Percentiles rank a stretch among this genome's conserved stretches.
phyloP scores from a whole-genome alignment of 1,140 invertebrate species.

The Schlechtendalia chinensis region DNA sequence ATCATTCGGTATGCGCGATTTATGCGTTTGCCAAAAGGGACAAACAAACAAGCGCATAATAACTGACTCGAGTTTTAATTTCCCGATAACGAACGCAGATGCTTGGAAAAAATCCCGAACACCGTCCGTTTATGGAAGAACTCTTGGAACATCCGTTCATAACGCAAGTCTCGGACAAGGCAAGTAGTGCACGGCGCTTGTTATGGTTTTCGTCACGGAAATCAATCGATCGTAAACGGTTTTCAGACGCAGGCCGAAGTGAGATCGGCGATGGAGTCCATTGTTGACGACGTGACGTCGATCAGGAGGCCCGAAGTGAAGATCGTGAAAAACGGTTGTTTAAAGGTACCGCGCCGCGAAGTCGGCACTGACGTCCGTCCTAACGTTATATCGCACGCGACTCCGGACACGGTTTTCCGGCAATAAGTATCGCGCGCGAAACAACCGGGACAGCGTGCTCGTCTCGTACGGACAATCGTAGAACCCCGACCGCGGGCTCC shows the following conservation, averaged over 20 bases:
- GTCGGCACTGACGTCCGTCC: too few relatives aligned
- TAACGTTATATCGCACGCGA: too few relatives aligned
- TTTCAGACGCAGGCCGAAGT: slow-evolving; percentile 63
- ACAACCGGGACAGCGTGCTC: too few relatives aligned
- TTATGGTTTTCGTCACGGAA: not conserved
- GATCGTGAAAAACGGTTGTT: slow-evolving; percentile 64
- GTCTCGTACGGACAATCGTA: too few relatives aligned
- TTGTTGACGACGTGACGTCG: slow-evolving; percentile 51
- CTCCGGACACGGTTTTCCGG: too few relatives aligned
- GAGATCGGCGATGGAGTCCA: slow-evolving; percentile 59
- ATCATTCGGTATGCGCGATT: too few relatives aligned
- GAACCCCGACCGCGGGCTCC: too few relatives aligned
- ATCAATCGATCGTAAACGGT: too few relatives aligned
- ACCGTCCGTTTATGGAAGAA: slow-evolving; percentile 81
- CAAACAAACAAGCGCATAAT: too few relatives aligned
- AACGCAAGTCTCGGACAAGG: slow-evolving; percentile 70
- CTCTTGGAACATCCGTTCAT: slow-evolving; percentile 85
- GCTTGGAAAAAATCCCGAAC: slow-evolving; percentile 84
- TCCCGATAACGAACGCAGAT: slow-evolving; percentile 60
- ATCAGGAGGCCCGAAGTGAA: slow-evolving; percentile 61
- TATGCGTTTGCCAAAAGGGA: too few relatives aligned
- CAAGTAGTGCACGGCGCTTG: not conserved
- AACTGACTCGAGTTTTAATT: too few relatives aligned
- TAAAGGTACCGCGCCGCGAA: slow-evolving; percentile 61
- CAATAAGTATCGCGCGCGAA: too few relatives aligned